Base-by-base conservation (phyloP, 2,888 invertebrate species). In the Pammene fasciana region DNA sequence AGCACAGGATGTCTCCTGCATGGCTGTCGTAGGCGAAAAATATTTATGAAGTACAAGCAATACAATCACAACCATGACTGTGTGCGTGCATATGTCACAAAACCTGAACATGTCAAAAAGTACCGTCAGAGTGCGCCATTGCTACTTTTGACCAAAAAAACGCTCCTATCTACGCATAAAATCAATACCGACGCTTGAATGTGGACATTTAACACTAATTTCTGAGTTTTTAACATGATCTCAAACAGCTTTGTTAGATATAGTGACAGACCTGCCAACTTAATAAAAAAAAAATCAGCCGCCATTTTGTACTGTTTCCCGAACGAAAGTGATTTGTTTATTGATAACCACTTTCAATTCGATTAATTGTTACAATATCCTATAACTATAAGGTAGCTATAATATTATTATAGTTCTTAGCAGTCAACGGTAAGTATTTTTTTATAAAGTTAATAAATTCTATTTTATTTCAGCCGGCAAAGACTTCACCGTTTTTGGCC, bases 11-110 rank as follows among this genome's bases (percentile, higher is more conserved):
- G 90, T 81, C 90, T 86, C 93, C 93, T 92, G 93, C 94, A 94
- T 94, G 94, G 93, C 94, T 93, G 93, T 90, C 89, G 89, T 90
- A 90, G 87, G 89, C 90, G 90, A 93, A 92, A 93, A 92, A 92
- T 91, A 90, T 91, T 91, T 88, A 90, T 90, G 90, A 89, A 89
- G 89, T 86, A 89, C 84, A 85, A 65, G 70, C 73, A 74, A 89
- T 71, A 73, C 86, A 89, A 86, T 87, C 86, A 89, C 86, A 88
- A 85, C 86, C 83, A 84, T 82, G 79, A 82, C 84, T 85, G 86
- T 87, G 87, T 86, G 87, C 80, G 87, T 86, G 82, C 59, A 68
- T 70, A 72, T 72, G 72, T 72, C 72, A 72, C 67, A 67, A 64
- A 65, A 72, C 75, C 75, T 76, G 78, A 78, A 74, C 78, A 75